These are phyloP conservation scores for Cyclura pinguis DNA, from an alignment of 2,797 vertebrate species.

Conservation along the genomic window DNA sequence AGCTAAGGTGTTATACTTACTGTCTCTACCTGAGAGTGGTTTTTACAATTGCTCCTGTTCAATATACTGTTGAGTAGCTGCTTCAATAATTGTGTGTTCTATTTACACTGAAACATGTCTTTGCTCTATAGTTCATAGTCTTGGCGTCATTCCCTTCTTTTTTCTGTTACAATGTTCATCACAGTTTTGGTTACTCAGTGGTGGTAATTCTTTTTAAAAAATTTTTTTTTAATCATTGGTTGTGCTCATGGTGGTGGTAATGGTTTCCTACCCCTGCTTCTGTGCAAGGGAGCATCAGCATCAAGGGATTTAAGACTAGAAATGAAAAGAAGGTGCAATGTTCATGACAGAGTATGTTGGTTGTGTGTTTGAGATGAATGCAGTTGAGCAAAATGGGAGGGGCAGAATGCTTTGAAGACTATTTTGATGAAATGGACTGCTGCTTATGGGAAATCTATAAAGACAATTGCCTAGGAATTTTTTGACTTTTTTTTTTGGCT, in stretches of 20 bases:
- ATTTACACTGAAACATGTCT: constrained; percentile 60
- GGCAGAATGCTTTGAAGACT: constrained; percentile 15
- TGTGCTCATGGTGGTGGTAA: neutral
- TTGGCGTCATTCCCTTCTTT: constrained; percentile 66
- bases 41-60: constrained; percentile 40
- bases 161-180: constrained; percentile 52
- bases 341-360: constrained; percentile 71
- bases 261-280: neutral
- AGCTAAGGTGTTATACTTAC: constrained; percentile 18
- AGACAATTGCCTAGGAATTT: constrained; percentile 53
- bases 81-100: constrained; percentile 49
- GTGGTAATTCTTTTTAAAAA: constrained; percentile 36
- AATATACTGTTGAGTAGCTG: constrained; percentile 67
- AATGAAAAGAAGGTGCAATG: constrained; percentile 60
- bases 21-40: constrained; percentile 25
- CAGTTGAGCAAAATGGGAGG: constrained; percentile 53
- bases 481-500: constrained; percentile 59
- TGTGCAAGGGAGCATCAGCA: constrained; percentile 30
- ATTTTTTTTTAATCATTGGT: constrained; percentile 16
- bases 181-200: constrained; percentile 55
- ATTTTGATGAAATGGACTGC: constrained; percentile 42
- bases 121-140: constrained; percentile 59
- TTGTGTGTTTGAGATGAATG: constrained; percentile 67
- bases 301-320: constrained; percentile 72
- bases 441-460: constrained; percentile 43